Percentiles rank a stretch among this genome's conserved stretches.
These are phyloP conservation scores for Drosophila maculinotata DNA, from an alignment of 2,888 invertebrate genomes.

Conservation along the genomic window DNA sequence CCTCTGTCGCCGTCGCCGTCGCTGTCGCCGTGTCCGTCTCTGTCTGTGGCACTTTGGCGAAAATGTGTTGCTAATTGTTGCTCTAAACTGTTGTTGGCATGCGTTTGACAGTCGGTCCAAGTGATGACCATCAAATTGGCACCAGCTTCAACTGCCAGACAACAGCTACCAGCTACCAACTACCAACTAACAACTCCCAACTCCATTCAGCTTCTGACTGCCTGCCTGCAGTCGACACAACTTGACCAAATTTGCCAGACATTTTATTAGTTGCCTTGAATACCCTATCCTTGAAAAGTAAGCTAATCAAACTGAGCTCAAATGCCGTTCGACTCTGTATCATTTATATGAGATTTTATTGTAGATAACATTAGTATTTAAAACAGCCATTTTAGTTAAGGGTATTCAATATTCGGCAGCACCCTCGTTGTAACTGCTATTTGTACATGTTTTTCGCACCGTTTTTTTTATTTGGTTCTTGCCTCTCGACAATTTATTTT, in stretches of 20 bases:
- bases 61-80: conserved; percentile 79
- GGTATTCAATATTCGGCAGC: conserved; percentile 2
- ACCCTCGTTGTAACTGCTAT: neutral
- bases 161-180: neutral
- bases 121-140: conserved; percentile 60
- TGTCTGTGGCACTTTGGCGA: conserved; percentile 68
- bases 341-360: neutral
- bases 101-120: conserved; percentile 77
- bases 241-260: conserved; percentile 36
- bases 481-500: conserved; percentile 49
- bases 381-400: neutral
- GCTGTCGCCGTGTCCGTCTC: conserved; percentile 3
- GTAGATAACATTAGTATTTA: neutral
- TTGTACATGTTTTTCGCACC: neutral
- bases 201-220: neutral
- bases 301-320: no score
- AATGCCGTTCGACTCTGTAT: no score
- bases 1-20: conserved; percentile 1
- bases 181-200: neutral
- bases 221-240: neutral
- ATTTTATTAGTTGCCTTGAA: no score
- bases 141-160: conserved; percentile 40
- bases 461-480: conserved; percentile 1
- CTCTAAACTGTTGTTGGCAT: conserved; percentile 80
- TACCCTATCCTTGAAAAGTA: no score